A percentile compares a stretch with the other conserved stretches of the same genome.
These are phyloP conservation scores for Hyla sarda DNA, from an alignment of 2,113 vertebrate species.

Conservation along the genomic window DNA sequence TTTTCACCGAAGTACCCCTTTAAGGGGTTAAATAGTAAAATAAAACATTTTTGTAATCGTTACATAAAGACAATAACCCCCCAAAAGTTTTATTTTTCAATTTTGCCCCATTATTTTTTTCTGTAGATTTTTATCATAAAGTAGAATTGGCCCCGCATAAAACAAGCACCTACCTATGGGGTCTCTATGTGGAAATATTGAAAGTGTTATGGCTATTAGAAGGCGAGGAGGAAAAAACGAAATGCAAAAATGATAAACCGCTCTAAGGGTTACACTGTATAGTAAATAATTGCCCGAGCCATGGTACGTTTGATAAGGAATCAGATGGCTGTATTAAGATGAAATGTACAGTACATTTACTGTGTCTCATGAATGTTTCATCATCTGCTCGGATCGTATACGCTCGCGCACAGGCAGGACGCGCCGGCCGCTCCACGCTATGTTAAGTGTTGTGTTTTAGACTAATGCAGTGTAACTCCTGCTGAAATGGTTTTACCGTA, in stretches of 20 bases:
- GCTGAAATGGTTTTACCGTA: conserved; percentile 57
- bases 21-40: too few relatives aligned
- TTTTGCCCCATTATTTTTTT: too few relatives aligned
- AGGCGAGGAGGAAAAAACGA: too few relatives aligned
- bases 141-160: too few relatives aligned
- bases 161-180: too few relatives aligned
- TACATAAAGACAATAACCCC: too few relatives aligned
- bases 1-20: too few relatives aligned
- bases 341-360: conserved; percentile 46
- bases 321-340: not conserved
- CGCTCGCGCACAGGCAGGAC: conserved; percentile 1
- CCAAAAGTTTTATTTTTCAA: too few relatives aligned
- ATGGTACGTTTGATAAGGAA: not conserved
- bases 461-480: conserved; percentile 55
- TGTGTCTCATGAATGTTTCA: conserved; percentile 54
- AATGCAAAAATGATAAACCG: not conserved
- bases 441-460: conserved; percentile 51
- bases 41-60: too few relatives aligned
- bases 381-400: conserved; percentile 31
- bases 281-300: not conserved
- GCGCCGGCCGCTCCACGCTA: conserved; percentile 34
- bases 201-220: too few relatives aligned
- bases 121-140: too few relatives aligned
- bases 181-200: too few relatives aligned
- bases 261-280: not conserved